Conservation (phyloP, 53 echinoderm and acorn worm genomes). For the Antedon mediterranea region DNA sequence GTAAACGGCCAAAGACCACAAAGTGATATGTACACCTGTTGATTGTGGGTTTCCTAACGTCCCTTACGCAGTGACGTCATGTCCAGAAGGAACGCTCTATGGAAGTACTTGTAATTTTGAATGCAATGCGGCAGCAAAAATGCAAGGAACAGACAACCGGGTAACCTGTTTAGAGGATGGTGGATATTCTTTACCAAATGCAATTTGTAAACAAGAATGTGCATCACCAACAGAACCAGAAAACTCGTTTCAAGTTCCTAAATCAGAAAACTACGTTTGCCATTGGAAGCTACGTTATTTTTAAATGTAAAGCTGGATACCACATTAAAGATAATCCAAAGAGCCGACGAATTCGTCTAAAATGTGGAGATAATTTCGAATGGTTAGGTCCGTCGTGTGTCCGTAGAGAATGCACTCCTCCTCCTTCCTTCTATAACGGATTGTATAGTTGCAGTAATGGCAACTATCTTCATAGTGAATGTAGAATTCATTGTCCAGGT, state of each 20-base stretch:
- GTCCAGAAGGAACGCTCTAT: constrained; percentile 42
- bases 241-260: constrained; percentile 30
- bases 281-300: constrained; percentile 61
- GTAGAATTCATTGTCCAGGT: constrained; percentile 42
- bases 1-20: constrained; percentile 21
- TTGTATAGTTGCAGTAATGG: constrained; percentile 65
- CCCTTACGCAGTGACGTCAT: constrained; percentile 32
- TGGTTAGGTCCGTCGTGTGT: constrained; percentile 55
- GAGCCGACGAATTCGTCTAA: constrained; percentile 18
- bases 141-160: constrained; percentile 60
- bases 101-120: constrained; percentile 63
- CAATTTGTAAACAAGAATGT: constrained; percentile 70
- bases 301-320: constrained; percentile 51
- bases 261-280: constrained; percentile 28
- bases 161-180: constrained; percentile 68
- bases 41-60: constrained; percentile 56
- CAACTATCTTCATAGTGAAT: constrained; percentile 40
- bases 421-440: constrained; percentile 25
- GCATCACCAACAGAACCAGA: constrained; percentile 35
- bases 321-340: constrained; percentile 4
- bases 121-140: constrained; percentile 68
- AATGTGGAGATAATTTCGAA: constrained; percentile 31
- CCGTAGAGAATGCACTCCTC: constrained; percentile 28
- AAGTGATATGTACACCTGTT: constrained; percentile 40
- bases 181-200: constrained; percentile 51